Evolutionary conservation across 2,797 vertebrate genomes (phyloP).

Genomic region (Crax fasciolata): DNA sequence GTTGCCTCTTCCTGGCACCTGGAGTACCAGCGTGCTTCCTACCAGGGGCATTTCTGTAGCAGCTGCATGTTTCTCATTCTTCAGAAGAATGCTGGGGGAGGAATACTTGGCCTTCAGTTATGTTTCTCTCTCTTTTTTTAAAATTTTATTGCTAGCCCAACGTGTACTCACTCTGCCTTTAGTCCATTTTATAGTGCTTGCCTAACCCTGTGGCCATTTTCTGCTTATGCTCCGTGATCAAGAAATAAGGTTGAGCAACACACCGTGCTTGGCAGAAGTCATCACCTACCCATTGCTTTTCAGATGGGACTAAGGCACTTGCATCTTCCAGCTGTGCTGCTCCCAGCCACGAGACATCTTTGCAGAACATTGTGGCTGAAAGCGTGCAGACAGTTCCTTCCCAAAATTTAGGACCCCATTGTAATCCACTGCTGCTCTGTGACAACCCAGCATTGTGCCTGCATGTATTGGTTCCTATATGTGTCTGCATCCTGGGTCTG

Average conservation of each 20-base stretch:
- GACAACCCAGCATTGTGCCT: background rate
- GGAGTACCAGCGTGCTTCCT: background rate
- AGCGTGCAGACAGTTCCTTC: fast-evolving
- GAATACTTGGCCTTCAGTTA: background rate
- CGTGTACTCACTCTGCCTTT: background rate
- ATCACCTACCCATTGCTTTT: background rate
- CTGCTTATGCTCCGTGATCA: background rate
- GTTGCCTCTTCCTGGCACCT: background rate
- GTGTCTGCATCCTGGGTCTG: background rate
- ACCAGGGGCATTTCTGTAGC: background rate
- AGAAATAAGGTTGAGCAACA: background rate
- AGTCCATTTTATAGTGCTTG: background rate
- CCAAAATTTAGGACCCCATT: background rate
- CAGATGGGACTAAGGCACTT: background rate
- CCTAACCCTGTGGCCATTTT: background rate
- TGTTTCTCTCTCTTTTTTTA: background rate
- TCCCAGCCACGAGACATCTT: background rate
- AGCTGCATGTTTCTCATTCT: background rate
- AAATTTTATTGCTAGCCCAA: background rate
- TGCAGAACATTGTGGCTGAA: background rate
- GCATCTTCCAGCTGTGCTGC: background rate
- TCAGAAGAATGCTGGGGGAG: background rate
- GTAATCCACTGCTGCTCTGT: background rate
- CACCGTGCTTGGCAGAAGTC: background rate
- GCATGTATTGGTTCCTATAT: background rate